These are phyloP conservation scores for Drosophila recens DNA, from an alignment of 2,888 invertebrate species.

Conservation along the genomic window DNA sequence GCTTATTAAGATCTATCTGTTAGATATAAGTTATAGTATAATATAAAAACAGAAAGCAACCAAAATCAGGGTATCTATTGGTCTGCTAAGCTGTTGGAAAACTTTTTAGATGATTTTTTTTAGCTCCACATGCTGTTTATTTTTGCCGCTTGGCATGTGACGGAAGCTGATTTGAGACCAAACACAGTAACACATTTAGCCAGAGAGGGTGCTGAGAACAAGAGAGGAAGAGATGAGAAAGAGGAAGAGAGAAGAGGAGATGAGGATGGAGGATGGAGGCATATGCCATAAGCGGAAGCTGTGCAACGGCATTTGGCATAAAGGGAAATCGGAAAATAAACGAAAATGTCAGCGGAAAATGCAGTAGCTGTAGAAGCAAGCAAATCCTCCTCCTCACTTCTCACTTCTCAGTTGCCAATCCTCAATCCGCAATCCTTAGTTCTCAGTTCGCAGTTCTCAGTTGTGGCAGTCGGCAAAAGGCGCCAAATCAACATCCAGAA, in stretches of 20 bases:
- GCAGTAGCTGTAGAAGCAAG: slow-evolving; percentile 28
- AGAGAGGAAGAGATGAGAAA: neutral
- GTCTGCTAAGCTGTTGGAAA: neutral
- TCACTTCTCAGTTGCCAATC: neutral
- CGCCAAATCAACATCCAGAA: slow-evolving; percentile 72
- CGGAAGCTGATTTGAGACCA: slow-evolving; percentile 81
- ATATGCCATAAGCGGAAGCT: slow-evolving; percentile 58
- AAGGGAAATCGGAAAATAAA: slow-evolving; percentile 79
- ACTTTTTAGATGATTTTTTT: slow-evolving; percentile 25
- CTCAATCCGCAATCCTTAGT: neutral
- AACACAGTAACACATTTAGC: slow-evolving; percentile 79
- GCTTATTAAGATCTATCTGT: too few relatives aligned
- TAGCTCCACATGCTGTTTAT: slow-evolving; percentile 60
- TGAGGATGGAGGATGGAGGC: slow-evolving; percentile 3
- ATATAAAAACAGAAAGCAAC: too few relatives aligned
- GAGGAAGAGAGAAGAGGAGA: neutral
- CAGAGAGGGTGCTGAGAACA: slow-evolving; percentile 15
- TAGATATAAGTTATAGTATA: too few relatives aligned
- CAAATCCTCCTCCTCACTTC: slow-evolving; percentile 13
- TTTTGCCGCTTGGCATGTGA: slow-evolving; percentile 80
- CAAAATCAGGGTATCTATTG: neutral
- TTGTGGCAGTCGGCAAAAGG: slow-evolving; percentile 58
- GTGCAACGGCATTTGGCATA: slow-evolving; percentile 67
- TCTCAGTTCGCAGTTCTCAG: slow-evolving; percentile 19
- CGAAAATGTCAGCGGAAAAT: slow-evolving; percentile 79